Evolutionary conservation across 2,113 vertebrate species (phyloP).

Genomic region (Apteryx owenii): DNA sequence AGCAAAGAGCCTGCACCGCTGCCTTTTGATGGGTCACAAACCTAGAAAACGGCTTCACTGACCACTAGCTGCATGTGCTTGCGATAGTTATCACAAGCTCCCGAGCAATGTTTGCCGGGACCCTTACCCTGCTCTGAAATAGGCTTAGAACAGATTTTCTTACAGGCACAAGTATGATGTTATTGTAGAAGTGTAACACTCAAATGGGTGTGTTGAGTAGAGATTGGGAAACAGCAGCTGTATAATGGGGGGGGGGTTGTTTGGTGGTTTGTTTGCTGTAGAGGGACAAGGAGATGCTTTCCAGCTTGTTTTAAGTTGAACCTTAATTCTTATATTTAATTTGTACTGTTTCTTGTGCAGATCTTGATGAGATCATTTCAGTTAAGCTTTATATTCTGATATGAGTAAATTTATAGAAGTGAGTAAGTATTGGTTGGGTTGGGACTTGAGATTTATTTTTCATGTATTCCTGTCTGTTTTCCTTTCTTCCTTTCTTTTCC

Average conservation of each 20-base stretch:
- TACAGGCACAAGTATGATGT: neutral
- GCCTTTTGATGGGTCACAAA: neutral
- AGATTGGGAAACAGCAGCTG: neutral
- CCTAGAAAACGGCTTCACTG: accelerated
- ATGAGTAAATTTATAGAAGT: neutral
- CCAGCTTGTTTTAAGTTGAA: neutral
- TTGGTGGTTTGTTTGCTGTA: too few species aligned
- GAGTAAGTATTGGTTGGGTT: neutral
- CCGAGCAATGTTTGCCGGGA: neutral
- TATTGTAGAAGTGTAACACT: neutral
- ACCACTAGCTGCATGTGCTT: neutral
- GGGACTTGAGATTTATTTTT: neutral
- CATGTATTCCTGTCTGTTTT: neutral
- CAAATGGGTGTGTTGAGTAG: neutral
- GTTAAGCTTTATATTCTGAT: neutral
- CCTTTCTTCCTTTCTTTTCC: neutral
- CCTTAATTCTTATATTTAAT: neutral
- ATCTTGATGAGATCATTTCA: neutral
- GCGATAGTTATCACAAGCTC: too few species aligned
- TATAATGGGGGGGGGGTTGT: neutral
- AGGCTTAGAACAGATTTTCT: neutral
- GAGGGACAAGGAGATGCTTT: neutral
- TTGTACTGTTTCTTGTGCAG: neutral
- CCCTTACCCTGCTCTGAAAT: neutral
- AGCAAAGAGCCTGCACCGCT: accelerated